Evolutionary conservation across 2,888 invertebrate genomes (phyloP), one percentile per base, ranked within the genome.

Genomic region (Polyploca ridens): DNA sequence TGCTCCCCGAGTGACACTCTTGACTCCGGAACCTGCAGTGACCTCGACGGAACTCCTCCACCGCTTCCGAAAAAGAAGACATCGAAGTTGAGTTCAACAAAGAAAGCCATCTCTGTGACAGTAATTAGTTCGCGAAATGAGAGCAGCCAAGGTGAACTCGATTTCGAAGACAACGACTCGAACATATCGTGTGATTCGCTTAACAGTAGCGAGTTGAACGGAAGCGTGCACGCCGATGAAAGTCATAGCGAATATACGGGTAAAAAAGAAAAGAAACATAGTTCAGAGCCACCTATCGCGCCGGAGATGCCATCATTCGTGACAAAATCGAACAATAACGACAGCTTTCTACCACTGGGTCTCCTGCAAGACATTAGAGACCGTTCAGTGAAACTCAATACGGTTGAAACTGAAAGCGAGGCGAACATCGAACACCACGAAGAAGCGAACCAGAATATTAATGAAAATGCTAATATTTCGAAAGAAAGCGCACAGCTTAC

Each of bases 11-110:
- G 96, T 79, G 97, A 97, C 81, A 97, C 97, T 0, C 86, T 97
- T 70, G 97, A 97, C 89, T 97, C 97, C 66, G 97, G 97, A 60
- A 97, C 97, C 46, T 97, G 97, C 90, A 97, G 97, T 85, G 97
- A 97, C 88, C 94, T 97, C 77, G 97, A 97, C 78, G 95, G 96
- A 57, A 96, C 96, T 33, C 96, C 97, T 64, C 96, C 96, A 2
- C 90, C 96, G 69, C 95, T 96, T 27, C 96, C 96, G 75, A 96
- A 96, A 91, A 96, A 96, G 87, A 96, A 96, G 84, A 94, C 91
- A 46, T 87, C 94, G 10, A 94, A 93, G 83, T 87, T 87, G 59
- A 93, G 87, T 77, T 85, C 93, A 64, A 88, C 91, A 69, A 94
- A 94, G 85, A 92, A 91, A 88, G 88, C 87, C 58, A 94, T 95